Base-by-base conservation (phyloP, 2,797 vertebrate genomes). In the Malurus splendens region DNA sequence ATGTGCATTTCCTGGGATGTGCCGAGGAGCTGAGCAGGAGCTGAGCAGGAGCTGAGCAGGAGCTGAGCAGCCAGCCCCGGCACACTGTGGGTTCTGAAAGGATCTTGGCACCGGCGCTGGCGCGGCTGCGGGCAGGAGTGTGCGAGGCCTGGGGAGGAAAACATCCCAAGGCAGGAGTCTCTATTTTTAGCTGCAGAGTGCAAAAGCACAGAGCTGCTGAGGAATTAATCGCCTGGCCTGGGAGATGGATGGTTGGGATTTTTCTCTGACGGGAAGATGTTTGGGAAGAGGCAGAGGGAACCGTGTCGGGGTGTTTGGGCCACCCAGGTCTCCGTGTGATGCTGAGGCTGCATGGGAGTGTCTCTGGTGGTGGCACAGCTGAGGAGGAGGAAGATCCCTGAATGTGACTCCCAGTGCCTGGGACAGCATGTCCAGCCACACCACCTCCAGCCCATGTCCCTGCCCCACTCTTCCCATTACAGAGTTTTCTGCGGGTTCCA, bases 181-280 rank as follows among this genome's bases (percentile, higher is more conserved):
- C 62, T 91, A 76, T 87, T 74, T 95, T 91, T 71, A 87, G 82
- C 73, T 68, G 84, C 73, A 6, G 76, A 62, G 82, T 75, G 74
- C 65, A 88, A 85, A 84, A 7, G 55, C 74, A n/a, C 12, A 12
- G 61, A 22, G 51, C 90, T 66, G 51, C 87, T 1, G 27, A 86
- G 91, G 89, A 85, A 65, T 62, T 38, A 16, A 78, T 87, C 88
- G 30, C 82, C 87, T 75, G 83, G 36, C 65, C 81, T 10, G 30
- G 27, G 30, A 83, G 74, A 44, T 14, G 90, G 62, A 45, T 3
- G 85, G 28, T 1, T 2, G 39, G n/a, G n/a, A 38, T 75, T 72
- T 42, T 47, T 67, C 64, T 50, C 33, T 0, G 23, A 64, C 41
- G 28, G 56, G 67, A 27, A 61, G 56, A 18, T 66, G 22, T 18